A percentile compares a stretch with the other conserved stretches of the same genome.
phyloP scores from a whole-genome alignment of 2,113 vertebrate genomes.

The Struthidea cinerea region DNA sequence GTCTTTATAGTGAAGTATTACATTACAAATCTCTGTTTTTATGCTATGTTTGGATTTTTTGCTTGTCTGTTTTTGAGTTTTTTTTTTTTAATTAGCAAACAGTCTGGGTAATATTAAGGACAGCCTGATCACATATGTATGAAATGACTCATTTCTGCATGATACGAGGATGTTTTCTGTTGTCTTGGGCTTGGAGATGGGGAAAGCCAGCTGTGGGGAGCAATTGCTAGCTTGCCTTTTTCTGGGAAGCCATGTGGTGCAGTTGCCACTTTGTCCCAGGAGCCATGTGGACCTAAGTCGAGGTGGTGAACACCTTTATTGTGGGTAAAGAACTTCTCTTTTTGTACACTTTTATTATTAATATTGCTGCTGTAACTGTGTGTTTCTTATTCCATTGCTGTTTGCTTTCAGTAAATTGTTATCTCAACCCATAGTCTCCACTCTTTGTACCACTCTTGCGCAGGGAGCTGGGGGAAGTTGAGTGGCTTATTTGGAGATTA shows the following conservation, averaged over 20 bases:
- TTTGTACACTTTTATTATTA: background rate
- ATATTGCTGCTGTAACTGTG: background rate
- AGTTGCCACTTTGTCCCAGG: background rate
- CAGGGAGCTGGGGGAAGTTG: background rate
- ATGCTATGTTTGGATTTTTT: background rate
- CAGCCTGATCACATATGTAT: background rate
- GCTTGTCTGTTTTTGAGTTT: accelerated
- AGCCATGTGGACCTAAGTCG: background rate
- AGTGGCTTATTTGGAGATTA: background rate
- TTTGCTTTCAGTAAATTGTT: background rate
- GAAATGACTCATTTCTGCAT: background rate
- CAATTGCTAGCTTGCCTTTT: background rate
- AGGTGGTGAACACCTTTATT: background rate
- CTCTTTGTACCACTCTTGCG: background rate
- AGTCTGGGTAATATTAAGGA: background rate
- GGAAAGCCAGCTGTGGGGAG: background rate
- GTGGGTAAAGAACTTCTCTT: background rate
- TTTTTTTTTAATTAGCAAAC: background rate
- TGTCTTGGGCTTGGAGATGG: background rate
- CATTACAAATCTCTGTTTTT: background rate
- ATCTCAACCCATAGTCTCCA: background rate
- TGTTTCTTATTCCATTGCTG: accelerated
- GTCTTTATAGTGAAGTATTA: background rate
- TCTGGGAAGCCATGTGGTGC: background rate
- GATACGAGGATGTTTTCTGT: background rate